Evolutionary conservation across 1,140 invertebrate genomes (phyloP), one percentile per base, ranked within the genome.

Genomic region (Palaemon carinicauda): DNA sequence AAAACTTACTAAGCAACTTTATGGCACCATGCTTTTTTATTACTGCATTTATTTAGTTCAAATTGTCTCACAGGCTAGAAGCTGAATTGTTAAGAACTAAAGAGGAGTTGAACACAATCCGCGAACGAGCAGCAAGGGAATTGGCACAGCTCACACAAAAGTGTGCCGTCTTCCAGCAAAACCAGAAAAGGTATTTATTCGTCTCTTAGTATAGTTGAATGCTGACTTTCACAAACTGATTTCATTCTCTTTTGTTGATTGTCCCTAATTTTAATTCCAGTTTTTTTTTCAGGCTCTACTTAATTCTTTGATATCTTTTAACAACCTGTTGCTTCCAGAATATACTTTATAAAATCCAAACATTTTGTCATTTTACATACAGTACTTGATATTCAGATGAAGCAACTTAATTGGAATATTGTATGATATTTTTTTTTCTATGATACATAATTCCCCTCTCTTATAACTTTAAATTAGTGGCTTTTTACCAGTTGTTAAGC

Each of bases 81-180:
- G 83, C 41, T 10, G 78, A 77, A 51, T 69, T 88, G 69, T 24
- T 29, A 15, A 73, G 73, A 10, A 77, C 54, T 12, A 78, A 69
- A 69, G 79, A 82, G 7, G 82, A 88, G 19, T 75, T 86, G 19
- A 86, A 69, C 73, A 82, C 80, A n/a, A 21, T 88, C 33, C 54
- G 71, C 27, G 88, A 88, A 71, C 50, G 88, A 78, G 88, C 88
- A 15, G 88, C 88, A 0, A 77, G 88, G 52, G 88, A 88, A 41
- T 51, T 88, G 41, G 88, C 88, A 5, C 80, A 85, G 29, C 80
- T 88, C n/a, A 77, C 83, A 17, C 73, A 82, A n/a, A 88, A 85
- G 27, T 88, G 88, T 82, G 83, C 83, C 17, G 56, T 50, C 56
- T 86, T 88, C 33, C 88, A 88, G 56, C 80, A 85, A 29, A 88